phyloP scores from a whole-genome alignment of 1,140 invertebrate species.

The Matsumurasca onukii region DNA sequence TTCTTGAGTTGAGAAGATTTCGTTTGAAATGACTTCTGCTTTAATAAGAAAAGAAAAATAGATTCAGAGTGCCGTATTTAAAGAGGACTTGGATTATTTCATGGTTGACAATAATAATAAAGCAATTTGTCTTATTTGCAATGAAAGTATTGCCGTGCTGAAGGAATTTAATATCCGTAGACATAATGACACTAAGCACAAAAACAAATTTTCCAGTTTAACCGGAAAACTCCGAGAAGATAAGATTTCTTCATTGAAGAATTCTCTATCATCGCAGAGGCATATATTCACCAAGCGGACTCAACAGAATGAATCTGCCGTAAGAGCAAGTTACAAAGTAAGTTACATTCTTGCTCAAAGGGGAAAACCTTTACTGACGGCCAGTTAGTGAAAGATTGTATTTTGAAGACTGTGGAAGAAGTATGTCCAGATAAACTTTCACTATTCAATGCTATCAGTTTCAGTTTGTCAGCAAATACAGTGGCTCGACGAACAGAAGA shows the following conservation, averaged over 20 bases:
- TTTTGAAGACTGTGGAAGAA: conserved; percentile 36
- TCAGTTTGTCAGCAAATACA: conserved; percentile 42
- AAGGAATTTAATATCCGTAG: conserved; percentile 33
- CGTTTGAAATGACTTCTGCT: not conserved
- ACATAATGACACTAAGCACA: conserved; percentile 32
- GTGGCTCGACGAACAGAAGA: conserved; percentile 43
- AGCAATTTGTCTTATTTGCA: conserved; percentile 39
- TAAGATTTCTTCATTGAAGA: conserved; percentile 41
- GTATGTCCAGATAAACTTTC: conserved; percentile 39
- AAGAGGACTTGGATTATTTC: conserved; percentile 27
- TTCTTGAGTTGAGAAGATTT: not conserved
- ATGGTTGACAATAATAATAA: conserved; percentile 35
- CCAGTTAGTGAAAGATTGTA: conserved; percentile 39
- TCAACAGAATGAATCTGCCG: conserved; percentile 40
- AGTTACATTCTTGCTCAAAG: conserved; percentile 42
- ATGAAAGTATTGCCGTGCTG: conserved; percentile 34
- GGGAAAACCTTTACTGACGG: conserved; percentile 40
- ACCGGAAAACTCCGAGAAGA: conserved; percentile 39
- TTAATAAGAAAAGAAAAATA: conserved; percentile 36
- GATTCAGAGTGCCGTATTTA: conserved; percentile 34
- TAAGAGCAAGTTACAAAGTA: conserved; percentile 43
- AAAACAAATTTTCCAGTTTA: conserved; percentile 6
- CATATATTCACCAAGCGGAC: conserved; percentile 41
- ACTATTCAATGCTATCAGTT: conserved; percentile 32
- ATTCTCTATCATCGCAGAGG: conserved; percentile 40